phyloP scores from a whole-genome alignment of 2,113 vertebrate genomes.

The Paracanthobrama guichenoti region DNA sequence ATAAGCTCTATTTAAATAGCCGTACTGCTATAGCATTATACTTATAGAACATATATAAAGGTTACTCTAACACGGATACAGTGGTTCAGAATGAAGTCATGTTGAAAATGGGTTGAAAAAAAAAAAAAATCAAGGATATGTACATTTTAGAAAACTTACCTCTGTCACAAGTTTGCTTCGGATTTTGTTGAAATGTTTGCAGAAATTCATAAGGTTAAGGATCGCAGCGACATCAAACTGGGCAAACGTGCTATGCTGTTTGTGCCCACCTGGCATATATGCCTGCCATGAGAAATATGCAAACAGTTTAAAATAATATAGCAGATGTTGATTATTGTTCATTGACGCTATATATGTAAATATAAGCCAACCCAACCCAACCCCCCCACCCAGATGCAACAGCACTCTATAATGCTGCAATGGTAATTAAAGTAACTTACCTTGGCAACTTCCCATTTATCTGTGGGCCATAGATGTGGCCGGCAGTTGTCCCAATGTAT shows the following conservation, averaged over 20 bases:
- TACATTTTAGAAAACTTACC: slow-evolving; percentile 18
- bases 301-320: not conserved
- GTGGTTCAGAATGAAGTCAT: not conserved
- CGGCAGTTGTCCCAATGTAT: slow-evolving; percentile 56
- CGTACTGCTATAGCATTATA: not conserved
- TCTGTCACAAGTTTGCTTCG: not conserved
- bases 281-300: slow-evolving; percentile 46
- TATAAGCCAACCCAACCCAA: too few species aligned
- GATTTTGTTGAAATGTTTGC: slow-evolving; percentile 48
- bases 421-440: slow-evolving; percentile 39
- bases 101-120: not conserved
- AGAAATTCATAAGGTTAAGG: slow-evolving; percentile 56
- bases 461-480: slow-evolving; percentile 53
- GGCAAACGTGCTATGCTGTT: slow-evolving; percentile 18
- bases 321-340: too few species aligned
- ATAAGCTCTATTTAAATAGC: not conserved
- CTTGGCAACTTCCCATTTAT: slow-evolving; percentile 67
- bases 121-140: not conserved
- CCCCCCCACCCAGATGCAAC: not conserved
- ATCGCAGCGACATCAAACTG: slow-evolving; percentile 63
- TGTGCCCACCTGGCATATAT: slow-evolving; percentile 59
- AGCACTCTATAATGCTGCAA: not conserved
- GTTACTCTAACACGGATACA: not conserved
- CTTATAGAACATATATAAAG: not conserved
- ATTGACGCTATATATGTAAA: not conserved